Percentiles rank a stretch among this genome's conserved stretches.
Evolutionary conservation across 2,797 vertebrate genomes (phyloP).

Genomic region (Pangasius krempfi): DNA sequence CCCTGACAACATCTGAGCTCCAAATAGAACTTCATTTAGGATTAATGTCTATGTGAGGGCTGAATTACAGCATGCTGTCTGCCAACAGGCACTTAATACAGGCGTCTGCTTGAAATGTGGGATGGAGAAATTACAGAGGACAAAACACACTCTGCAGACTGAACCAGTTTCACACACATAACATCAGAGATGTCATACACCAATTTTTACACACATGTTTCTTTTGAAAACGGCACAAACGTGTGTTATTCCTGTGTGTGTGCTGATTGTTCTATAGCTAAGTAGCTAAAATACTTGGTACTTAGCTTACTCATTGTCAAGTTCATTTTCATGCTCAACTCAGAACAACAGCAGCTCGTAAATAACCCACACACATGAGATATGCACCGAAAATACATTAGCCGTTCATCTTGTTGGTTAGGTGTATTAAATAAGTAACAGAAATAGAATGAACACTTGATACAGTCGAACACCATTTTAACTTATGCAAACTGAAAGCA

Average conservation of each 20-base stretch:
- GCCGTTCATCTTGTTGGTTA: background rate
- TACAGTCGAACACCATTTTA: background rate
- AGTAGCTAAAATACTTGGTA: background rate
- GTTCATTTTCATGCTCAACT: background rate
- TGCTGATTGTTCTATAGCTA: background rate
- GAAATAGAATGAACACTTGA: background rate
- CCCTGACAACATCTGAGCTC: slow-evolving; percentile 26
- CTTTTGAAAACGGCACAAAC: background rate
- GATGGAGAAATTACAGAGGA: background rate
- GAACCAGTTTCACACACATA: background rate
- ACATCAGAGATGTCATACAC: background rate
- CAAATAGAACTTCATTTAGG: slow-evolving; percentile 42
- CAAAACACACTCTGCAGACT: background rate
- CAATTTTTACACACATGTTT: background rate
- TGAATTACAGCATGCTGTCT: slow-evolving; percentile 25
- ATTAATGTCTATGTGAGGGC: slow-evolving; percentile 25
- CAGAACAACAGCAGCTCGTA: background rate
- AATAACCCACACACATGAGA: background rate
- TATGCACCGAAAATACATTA: background rate
- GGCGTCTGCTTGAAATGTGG: slow-evolving; percentile 6
- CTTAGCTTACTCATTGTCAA: background rate
- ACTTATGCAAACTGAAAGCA: no score
- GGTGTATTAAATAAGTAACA: background rate
- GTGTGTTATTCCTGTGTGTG: background rate
- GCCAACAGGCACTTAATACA: slow-evolving; percentile 5